Base-by-base conservation (phyloP, 2,113 vertebrate genomes). In the Atlantisia rogersi region DNA sequence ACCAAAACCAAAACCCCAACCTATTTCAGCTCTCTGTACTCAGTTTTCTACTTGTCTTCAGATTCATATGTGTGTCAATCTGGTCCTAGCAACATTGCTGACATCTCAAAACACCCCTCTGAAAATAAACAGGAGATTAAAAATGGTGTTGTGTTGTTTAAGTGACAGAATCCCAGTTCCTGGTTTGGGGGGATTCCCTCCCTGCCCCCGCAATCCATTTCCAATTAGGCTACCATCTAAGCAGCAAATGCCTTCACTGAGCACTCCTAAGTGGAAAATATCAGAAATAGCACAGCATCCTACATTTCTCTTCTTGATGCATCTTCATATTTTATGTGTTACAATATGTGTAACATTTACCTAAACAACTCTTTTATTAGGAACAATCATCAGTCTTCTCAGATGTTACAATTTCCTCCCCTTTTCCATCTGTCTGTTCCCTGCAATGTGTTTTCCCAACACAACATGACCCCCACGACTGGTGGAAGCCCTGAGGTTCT, bases 141-240 rank as follows among this genome's bases (percentile, higher is more conserved):
- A 55, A 59, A 0, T 6, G 39, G 14, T 64, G 26, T 60, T 2
- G 50, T 24, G 4, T 35, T 24, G 15, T 28, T 73, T 24, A 70
- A 5, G 7, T 62, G 11, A 11, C 35, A 69, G 29, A 62, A 60
- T 76, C 18, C 12, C 19, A 67, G 12, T 28, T 11, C 6, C 7
- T 28, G 5, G 5, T 81, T 86, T 62, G 25, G 9, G 14, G 29
- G 16, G 9, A 24, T 39, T 39, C 29, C n/a, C 11, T 8, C 28
- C 16, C 4, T 5, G 8, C 44, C 53, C 12, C 20, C 55, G 50
- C 53, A 63, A 37, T 77, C 22, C 3, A 4, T 15, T 82, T 53
- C 11, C 13, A n/a, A 0, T 1, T 40, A 29, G 4, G 6, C 39
- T 69, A 25, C 8, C 13, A 21, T 8, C 7, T 10, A 25, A 4